Percentiles rank a stretch among this genome's conserved stretches.
phyloP scores from a whole-genome alignment of 1,140 invertebrate species.

The Aphidius gifuensis region DNA sequence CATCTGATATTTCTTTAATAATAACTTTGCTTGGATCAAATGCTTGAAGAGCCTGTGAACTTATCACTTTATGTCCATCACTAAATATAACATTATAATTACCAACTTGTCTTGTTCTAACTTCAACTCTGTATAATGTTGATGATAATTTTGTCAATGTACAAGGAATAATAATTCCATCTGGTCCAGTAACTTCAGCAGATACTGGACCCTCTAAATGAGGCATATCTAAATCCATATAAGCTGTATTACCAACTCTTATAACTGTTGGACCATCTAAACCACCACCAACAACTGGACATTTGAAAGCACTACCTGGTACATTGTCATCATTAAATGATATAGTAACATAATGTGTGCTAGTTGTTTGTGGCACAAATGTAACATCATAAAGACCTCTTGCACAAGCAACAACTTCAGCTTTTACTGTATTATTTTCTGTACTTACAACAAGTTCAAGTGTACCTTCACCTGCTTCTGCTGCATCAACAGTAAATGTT shows the following conservation, averaged over 20 bases:
- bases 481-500: slow-evolving; percentile 91
- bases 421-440: slow-evolving; percentile 81
- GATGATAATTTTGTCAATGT: slow-evolving; percentile 54
- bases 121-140: slow-evolving; percentile 58
- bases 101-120: slow-evolving; percentile 61
- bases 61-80: slow-evolving; percentile 58
- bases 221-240: slow-evolving; percentile 56
- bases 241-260: slow-evolving; percentile 55
- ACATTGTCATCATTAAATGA: slow-evolving; percentile 95
- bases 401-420: slow-evolving; percentile 84
- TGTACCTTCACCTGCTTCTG: slow-evolving; percentile 92
- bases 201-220: slow-evolving; percentile 46
- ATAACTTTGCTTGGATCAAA: slow-evolving; percentile 82
- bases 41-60: slow-evolving; percentile 72
- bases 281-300: slow-evolving; percentile 54
- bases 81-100: slow-evolving; percentile 61
- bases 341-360: slow-evolving; percentile 91
- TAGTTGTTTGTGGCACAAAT: slow-evolving; percentile 87
- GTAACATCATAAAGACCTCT: slow-evolving; percentile 94
- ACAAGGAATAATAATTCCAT: slow-evolving; percentile 59
- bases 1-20: slow-evolving; percentile 74
- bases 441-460: slow-evolving; percentile 92
- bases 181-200: slow-evolving; percentile 56
- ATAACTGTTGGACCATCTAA: slow-evolving; percentile 53
- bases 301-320: slow-evolving; percentile 84